These are phyloP conservation scores for Netelia melanura DNA, from an alignment of 2,888 invertebrate species.

Conservation along the genomic window DNA sequence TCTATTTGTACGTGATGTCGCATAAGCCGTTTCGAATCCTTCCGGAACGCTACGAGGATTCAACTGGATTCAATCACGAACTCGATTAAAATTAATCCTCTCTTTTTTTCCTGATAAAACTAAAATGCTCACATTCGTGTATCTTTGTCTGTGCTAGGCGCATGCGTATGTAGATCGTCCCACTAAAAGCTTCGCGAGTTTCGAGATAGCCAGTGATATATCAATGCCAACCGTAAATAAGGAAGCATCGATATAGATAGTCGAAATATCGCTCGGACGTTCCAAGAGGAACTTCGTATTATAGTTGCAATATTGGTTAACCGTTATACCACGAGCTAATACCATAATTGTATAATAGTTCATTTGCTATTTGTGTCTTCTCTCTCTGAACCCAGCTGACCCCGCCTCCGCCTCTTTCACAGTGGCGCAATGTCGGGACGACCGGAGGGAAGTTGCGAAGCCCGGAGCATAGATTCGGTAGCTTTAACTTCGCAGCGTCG, in stretches of 20 bases:
- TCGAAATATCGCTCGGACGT: neutral
- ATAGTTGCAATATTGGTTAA: constrained; percentile 49
- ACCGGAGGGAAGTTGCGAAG: constrained; percentile 44
- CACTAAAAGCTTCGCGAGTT: too few relatives aligned
- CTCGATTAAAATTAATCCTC: too few relatives aligned
- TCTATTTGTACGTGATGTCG: too few relatives aligned
- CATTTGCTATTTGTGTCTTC: constrained; percentile 28
- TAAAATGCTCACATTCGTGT: neutral
- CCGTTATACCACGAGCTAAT: constrained; percentile 16
- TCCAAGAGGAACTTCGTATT: constrained; percentile 38
- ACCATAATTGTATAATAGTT: constrained; percentile 61
- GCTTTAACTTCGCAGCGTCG: constrained; percentile 67
- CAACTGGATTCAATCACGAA: too few relatives aligned
- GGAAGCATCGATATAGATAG: neutral
- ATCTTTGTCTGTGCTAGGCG: neutral
- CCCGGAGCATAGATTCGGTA: constrained; percentile 45
- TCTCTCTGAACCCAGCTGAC: neutral
- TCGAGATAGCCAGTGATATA: too few relatives aligned
- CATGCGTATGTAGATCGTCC: too few relatives aligned
- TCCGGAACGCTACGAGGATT: too few relatives aligned
- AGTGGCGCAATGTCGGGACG: neutral
- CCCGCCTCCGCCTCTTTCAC: neutral
- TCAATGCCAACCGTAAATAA: neutral
- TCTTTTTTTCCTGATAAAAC: too few relatives aligned
- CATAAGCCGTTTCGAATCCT: too few relatives aligned